These are phyloP conservation scores for Homarus americanus DNA, from an alignment of 1,140 invertebrate genomes.

Conservation along the genomic window DNA sequence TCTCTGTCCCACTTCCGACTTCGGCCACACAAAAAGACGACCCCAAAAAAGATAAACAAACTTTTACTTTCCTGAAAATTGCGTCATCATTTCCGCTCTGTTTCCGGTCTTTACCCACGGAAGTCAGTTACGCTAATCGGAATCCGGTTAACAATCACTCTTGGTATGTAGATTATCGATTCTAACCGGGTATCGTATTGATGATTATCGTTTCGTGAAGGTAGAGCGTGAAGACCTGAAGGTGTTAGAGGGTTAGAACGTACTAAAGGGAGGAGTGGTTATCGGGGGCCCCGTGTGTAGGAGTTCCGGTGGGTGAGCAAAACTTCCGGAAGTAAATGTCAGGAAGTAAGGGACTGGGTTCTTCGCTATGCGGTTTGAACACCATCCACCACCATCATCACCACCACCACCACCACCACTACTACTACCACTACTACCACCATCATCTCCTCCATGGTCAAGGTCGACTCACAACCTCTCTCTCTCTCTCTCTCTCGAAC, in stretches of 20 bases:
- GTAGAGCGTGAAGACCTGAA: neutral
- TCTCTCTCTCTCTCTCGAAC: no score
- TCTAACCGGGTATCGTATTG: neutral
- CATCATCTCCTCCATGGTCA: slow-evolving; percentile 38
- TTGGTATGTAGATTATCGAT: no score
- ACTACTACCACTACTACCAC: no score
- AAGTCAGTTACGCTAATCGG: slow-evolving; percentile 31
- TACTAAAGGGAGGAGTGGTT: neutral
- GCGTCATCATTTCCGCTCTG: slow-evolving; percentile 55
- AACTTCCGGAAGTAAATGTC: neutral
- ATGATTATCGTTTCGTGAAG: neutral
- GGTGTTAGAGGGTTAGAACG: neutral
- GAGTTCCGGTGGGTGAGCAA: slow-evolving; percentile 26
- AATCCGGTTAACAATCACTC: neutral
- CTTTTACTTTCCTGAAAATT: slow-evolving; percentile 51
- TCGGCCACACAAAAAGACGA: slow-evolving; percentile 1
- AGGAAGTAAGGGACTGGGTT: slow-evolving; percentile 24
- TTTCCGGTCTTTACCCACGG: slow-evolving; percentile 30
- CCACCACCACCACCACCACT: no score
- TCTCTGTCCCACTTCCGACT: slow-evolving; percentile 43
- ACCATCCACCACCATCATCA: slow-evolving; percentile 30
- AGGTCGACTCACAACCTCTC: neutral
- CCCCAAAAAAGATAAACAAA: slow-evolving; percentile 37
- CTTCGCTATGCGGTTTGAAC: slow-evolving; percentile 40
- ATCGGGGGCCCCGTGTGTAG: neutral